Conservation (phyloP, 2,113 vertebrate species). For the Thryonomys swinderianus region DNA sequence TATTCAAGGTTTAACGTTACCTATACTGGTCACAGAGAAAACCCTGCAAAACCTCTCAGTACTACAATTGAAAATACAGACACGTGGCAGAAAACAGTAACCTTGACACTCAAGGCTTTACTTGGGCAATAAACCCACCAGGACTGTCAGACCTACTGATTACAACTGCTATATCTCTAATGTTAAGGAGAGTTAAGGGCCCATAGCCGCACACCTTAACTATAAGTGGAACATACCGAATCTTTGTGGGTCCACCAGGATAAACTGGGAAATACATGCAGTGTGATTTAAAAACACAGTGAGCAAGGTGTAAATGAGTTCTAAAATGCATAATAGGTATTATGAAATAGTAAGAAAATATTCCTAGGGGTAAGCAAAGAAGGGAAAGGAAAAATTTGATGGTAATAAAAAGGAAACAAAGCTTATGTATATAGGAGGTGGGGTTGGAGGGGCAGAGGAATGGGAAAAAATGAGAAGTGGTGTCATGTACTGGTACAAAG, state of each 20-base stretch:
- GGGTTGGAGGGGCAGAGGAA: too few relatives aligned
- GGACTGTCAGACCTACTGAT: not conserved
- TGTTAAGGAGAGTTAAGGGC: not conserved
- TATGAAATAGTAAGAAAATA: too few relatives aligned
- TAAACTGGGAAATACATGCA: not conserved
- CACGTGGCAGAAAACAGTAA: not conserved
- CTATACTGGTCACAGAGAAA: conserved; percentile 12
- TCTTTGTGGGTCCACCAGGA: not conserved
- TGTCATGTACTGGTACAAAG: too few relatives aligned
- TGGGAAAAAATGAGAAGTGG: too few relatives aligned
- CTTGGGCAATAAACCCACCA: not conserved
- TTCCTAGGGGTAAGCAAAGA: too few relatives aligned
- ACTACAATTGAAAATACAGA: not conserved
- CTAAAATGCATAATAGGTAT: too few relatives aligned
- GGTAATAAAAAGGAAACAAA: too few relatives aligned
- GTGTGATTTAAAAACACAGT: not conserved
- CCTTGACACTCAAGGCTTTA: not conserved
- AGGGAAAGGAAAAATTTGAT: too few relatives aligned
- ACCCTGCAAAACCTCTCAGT: not conserved
- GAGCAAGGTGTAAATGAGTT: too few relatives aligned
- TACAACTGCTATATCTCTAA: not conserved
- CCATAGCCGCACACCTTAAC: not conserved
- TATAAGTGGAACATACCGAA: not conserved
- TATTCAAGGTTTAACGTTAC: conserved; percentile 7
- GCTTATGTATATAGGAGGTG: too few relatives aligned